Base-by-base conservation (phyloP, 2,888 invertebrate genomes). In the Eilema sororculum region DNA sequence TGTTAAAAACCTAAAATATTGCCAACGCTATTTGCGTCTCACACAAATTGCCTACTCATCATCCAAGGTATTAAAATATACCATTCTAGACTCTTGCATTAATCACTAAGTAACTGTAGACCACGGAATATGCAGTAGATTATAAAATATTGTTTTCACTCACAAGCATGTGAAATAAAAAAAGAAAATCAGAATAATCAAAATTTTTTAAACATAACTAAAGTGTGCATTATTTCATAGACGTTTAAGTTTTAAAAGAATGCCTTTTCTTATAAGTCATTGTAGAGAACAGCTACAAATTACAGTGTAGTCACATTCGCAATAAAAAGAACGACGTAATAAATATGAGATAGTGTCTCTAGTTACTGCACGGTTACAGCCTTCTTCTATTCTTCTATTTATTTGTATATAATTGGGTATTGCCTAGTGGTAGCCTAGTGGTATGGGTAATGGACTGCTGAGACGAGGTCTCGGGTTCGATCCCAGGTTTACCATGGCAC, bases 281-380 rank as follows among this genome's bases (percentile, higher is more conserved):
- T 56, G 60, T 52, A 52, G 61, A 61, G 33, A 13, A 65, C 37
- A 37, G 69, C 65, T 12, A 65, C 57, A 69, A 69, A 69, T 70
- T 66, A 67, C 63, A 37, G 46, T 20, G 62, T 24, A 70, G 70
- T 70, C 70, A 66, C 70, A 59, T n/a, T 69, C 37, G 69, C 41
- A 66, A 70, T 70, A 70, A 70, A 70, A 70, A 63, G 57, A 70
- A 70, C 62, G 33, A 61, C 58, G 58, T 67, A 62, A 70, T 70
- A 70, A 70, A 70, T 70, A 70, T 66, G 46, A 70, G 66, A 66
- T 67, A 67, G 57, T 66, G 62, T 46, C 62, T 58, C 62, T 66
- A 57, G 65, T 65, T 69, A 37, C 41, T 60, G 52, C 59, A 59
- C 58, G 16, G 25, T 41, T 65, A 6, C 66, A 66, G 25, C 66